These are phyloP conservation scores for Mustela lutreola DNA, from an alignment of 2,113 vertebrate species.

Conservation along the genomic window DNA sequence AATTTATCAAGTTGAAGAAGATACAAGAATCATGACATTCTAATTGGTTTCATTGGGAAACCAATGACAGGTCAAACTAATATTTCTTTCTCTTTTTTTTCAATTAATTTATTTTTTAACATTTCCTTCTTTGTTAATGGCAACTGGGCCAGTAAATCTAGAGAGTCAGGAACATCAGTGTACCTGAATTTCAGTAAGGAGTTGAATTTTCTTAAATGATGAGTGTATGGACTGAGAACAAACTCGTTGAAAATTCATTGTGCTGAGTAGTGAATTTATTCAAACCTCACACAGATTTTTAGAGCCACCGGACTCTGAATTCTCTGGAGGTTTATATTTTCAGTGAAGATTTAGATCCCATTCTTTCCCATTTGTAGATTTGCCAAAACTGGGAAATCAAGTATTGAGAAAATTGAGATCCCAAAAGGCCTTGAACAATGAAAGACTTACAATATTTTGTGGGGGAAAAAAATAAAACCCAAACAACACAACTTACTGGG, in stretches of 20 bases:
- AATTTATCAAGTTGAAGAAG: background rate
- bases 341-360: background rate
- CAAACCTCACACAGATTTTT: background rate
- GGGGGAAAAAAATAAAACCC: background rate
- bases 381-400: background rate
- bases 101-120: too few relatives aligned
- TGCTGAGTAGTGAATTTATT: background rate
- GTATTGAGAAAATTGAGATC: background rate
- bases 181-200: background rate
- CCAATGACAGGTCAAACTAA: background rate
- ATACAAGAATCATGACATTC: background rate
- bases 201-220: background rate
- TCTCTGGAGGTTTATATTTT: background rate
- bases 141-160: background rate
- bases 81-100: background rate
- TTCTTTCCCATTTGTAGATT: background rate
- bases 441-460: background rate
- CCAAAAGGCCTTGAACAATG: background rate
- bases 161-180: background rate
- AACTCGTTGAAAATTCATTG: background rate
- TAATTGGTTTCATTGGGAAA: background rate
- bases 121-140: background rate
- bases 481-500: background rate
- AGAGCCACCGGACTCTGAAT: background rate
- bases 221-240: background rate